Conservation (phyloP, 1,140 invertebrate species). For the Riptortus pedestris region DNA sequence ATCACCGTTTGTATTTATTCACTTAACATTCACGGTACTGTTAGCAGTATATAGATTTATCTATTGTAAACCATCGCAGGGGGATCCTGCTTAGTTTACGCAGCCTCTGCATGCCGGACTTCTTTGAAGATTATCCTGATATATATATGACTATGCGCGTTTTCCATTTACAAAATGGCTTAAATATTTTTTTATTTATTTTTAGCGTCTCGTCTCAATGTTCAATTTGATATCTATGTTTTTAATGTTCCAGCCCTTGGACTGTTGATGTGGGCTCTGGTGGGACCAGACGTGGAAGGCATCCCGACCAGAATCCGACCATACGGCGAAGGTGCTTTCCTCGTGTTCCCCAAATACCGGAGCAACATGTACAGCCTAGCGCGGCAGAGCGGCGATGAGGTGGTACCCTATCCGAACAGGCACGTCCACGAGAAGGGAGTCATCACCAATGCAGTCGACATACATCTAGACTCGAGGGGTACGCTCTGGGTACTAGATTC, state of each 20-base stretch:
- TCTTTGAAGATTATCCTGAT: too few relatives aligned
- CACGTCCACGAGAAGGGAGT: slow-evolving; percentile 44
- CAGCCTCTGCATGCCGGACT: too few relatives aligned
- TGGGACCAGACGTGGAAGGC: slow-evolving; percentile 7
- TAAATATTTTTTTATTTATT: too few relatives aligned
- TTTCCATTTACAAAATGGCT: too few relatives aligned
- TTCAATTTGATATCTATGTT: too few relatives aligned
- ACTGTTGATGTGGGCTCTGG: not conserved
- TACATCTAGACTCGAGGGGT: slow-evolving; percentile 43
- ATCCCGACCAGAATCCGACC: slow-evolving; percentile 19
- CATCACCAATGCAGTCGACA: slow-evolving; percentile 41
- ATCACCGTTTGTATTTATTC: too few relatives aligned
- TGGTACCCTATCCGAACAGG: slow-evolving; percentile 51
- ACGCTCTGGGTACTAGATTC: slow-evolving; percentile 50
- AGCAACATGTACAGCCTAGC: slow-evolving; percentile 46
- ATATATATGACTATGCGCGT: too few relatives aligned
- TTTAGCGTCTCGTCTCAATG: too few relatives aligned
- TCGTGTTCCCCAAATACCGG: slow-evolving; percentile 34
- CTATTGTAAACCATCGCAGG: too few relatives aligned
- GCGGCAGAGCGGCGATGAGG: slow-evolving; percentile 36
- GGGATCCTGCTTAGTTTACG: too few relatives aligned
- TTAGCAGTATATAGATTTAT: too few relatives aligned
- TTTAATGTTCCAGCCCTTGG: not conserved
- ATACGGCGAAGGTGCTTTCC: slow-evolving; percentile 8
- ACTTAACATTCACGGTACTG: too few relatives aligned